Base-by-base conservation (phyloP, 2,113 vertebrate genomes). In the Ursus arctos region DNA sequence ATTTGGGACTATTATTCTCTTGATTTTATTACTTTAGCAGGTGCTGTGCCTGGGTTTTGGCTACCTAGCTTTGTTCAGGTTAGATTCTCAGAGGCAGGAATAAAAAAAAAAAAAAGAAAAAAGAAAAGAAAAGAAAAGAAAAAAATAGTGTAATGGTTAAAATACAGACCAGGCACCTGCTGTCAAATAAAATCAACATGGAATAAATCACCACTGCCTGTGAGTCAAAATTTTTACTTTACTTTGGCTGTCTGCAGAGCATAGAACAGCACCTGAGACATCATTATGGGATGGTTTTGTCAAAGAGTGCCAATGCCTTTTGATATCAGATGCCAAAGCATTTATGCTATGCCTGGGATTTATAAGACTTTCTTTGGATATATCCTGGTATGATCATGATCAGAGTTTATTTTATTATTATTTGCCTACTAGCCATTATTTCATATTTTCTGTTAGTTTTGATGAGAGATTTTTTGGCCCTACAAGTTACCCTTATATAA, bases 111-210 rank as follows among this genome's bases (percentile, higher is more conserved):
- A 95, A 40, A 5, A 59, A 65, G 13, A 31, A 65, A 65, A 65
- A 59, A 59, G 13, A 31, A 65, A 65, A 65, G 26, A 31, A 65
- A 65, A 65, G 26, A 65, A 33, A 65, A 33, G 12, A 65, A 76
- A 76, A 13, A 26, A 63, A 24, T 67, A 94, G 11, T 95, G 10
- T 83, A 91, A 89, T 26, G 92, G 36, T 0, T 91, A 31, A 98
- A 98, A 94, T 97, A 76, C 43, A 97, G 95, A 76, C 22, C 67
- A 8, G 69, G 26, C 12, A 94, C 79, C 53, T 97, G 81, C 61
- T 97, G 88, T 96, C 72, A 96, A 98, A 97, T 96, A 92, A 97
- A 98, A 74, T 95, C 79, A 97, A 49, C 71, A n/a, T 63, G 40
- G 40, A 97, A 95, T 85, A 88, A 19, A 84, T 95, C 91, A 49